Conservation (phyloP, 2,113 vertebrate species). For the Neofelis nebulosa region DNA sequence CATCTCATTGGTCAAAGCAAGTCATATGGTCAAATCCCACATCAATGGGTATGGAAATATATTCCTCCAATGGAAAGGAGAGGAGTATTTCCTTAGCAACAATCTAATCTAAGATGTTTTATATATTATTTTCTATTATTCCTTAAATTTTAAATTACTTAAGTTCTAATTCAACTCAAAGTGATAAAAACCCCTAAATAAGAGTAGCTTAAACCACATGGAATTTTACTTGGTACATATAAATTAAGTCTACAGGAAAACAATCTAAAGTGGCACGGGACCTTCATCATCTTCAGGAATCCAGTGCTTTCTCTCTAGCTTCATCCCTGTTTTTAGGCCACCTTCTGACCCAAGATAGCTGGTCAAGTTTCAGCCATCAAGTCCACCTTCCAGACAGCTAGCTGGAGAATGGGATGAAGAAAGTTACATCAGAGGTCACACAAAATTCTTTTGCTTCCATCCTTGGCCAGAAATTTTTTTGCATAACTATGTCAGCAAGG, state of each 20-base stretch:
- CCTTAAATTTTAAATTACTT: background rate
- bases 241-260: background rate
- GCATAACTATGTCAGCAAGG: background rate
- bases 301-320: background rate
- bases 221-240: background rate
- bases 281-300: background rate
- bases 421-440: background rate
- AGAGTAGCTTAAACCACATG: background rate
- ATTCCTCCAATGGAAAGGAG: background rate
- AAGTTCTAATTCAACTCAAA: background rate
- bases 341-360: background rate
- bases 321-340: background rate
- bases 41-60: background rate
- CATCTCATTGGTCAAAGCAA: background rate
- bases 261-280: background rate
- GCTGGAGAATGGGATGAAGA: background rate
- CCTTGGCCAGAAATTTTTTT: background rate
- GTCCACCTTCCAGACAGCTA: background rate
- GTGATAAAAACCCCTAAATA: background rate
- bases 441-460: background rate
- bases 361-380: background rate
- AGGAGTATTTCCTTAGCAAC: conserved; percentile 10
- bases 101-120: background rate
- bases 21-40: background rate
- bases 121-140: background rate